Percentiles rank a stretch among this genome's conserved stretches.
Conservation (phyloP, 2,888 invertebrate species). For the Empis livida region DNA sequence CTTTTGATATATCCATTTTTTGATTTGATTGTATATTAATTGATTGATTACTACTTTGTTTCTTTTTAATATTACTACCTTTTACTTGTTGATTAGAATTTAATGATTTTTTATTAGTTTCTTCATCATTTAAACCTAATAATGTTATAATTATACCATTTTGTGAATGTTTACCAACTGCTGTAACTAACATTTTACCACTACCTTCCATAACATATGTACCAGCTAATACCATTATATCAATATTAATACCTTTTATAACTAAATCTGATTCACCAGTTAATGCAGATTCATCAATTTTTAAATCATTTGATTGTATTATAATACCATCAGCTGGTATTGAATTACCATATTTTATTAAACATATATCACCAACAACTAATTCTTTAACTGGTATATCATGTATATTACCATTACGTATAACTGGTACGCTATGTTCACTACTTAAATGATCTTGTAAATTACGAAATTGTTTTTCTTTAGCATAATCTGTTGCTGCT, state of each 20-base stretch:
- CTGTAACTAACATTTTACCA: slow-evolving; percentile 91
- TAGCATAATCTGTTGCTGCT: slow-evolving; percentile 97
- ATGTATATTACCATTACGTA: slow-evolving; percentile 74
- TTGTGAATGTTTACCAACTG: slow-evolving; percentile 81
- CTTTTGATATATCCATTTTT: slow-evolving; percentile 55
- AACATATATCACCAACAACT: slow-evolving; percentile 93
- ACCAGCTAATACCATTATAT: slow-evolving; percentile 92
- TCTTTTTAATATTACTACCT: slow-evolving; percentile 75
- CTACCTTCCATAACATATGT: slow-evolving; percentile 99
- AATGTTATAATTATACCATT: slow-evolving; percentile 96
- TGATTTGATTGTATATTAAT: slow-evolving; percentile 18
- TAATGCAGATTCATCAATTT: slow-evolving; percentile 90
- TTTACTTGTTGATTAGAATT: slow-evolving; percentile 30
- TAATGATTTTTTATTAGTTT: slow-evolving; percentile 78
- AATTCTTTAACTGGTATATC: slow-evolving; percentile 89
- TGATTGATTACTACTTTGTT: slow-evolving; percentile 51
- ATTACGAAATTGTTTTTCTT: slow-evolving; percentile 95
- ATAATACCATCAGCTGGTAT: slow-evolving; percentile 91
- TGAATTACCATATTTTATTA: slow-evolving; percentile 87
- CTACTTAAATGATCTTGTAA: slow-evolving; percentile 91
- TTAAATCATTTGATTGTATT: slow-evolving; percentile 92
- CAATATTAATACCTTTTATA: slow-evolving; percentile 80
- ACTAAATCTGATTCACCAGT: slow-evolving; percentile 83
- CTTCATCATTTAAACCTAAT: slow-evolving; percentile 80
- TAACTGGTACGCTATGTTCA: slow-evolving; percentile 91